These are phyloP conservation scores for Saccostrea cuccullata DNA, from an alignment of 1,140 invertebrate genomes.

Conservation along the genomic window DNA sequence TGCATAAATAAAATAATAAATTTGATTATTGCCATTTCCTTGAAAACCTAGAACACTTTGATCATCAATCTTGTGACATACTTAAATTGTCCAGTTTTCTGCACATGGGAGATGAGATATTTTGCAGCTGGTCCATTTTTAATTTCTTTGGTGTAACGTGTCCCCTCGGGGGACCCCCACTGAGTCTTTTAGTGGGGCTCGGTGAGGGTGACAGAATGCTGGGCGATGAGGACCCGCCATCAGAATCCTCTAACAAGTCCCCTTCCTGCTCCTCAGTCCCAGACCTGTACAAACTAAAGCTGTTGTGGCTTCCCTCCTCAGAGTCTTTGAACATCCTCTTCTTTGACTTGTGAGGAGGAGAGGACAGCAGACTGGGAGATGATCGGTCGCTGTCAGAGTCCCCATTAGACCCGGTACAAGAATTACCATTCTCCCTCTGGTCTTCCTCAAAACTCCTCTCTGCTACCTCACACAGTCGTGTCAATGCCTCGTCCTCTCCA, in stretches of 20 bases:
- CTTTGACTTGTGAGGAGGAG: no score
- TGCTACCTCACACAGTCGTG: conserved; percentile 3
- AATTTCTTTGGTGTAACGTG: conserved; percentile 5
- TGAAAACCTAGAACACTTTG: no score
- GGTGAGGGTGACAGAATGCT: neutral
- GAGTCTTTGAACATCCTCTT: no score
- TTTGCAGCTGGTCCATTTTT: neutral
- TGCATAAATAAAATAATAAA: no score
- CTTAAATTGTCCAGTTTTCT: conserved; percentile 24
- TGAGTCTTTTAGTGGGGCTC: neutral
- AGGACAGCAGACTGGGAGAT: neutral
- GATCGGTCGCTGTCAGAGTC: neutral
- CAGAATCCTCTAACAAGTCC: neutral
- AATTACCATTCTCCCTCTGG: neutral
- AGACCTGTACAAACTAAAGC: neutral
- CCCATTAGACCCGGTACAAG: neutral
- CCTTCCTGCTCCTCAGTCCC: neutral
- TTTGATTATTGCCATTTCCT: no score
- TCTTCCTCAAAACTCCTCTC: neutral
- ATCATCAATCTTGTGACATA: conserved; percentile 26
- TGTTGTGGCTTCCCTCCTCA: no score
- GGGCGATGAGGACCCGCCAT: neutral
- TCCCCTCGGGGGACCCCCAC: neutral
- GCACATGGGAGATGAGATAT: neutral
- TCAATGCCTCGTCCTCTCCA: neutral